Conservation (phyloP, 2,888 invertebrate species). For the Chirona hameri region DNA sequence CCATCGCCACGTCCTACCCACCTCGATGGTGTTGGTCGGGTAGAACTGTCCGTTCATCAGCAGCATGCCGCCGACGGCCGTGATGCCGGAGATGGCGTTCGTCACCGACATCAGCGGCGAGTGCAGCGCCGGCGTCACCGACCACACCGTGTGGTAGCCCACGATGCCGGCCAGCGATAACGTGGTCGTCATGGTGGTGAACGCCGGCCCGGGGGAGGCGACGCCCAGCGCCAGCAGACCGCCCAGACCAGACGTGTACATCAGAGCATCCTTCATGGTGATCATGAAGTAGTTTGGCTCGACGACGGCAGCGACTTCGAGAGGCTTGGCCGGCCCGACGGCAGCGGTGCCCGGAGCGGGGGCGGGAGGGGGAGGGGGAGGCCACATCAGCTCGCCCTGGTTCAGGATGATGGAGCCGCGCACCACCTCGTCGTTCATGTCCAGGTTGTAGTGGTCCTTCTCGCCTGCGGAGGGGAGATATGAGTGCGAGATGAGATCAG, state of each 20-base stretch:
- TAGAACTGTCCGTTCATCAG: constrained; percentile 78
- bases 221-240: constrained; percentile 65
- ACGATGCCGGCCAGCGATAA: constrained; percentile 77
- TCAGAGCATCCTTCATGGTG: constrained; percentile 63
- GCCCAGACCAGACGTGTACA: constrained; percentile 68
- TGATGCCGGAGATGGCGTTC: constrained; percentile 83
- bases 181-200: constrained; percentile 82
- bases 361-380: constrained; percentile 63
- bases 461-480: neutral
- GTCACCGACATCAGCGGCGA: constrained; percentile 90
- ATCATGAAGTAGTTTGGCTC: constrained; percentile 64
- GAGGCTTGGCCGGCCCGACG: constrained; percentile 46
- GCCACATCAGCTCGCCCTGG: constrained; percentile 73
- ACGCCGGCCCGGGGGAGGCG: constrained; percentile 75
- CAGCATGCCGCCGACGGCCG: constrained; percentile 82
- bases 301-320: constrained; percentile 42
- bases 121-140: constrained; percentile 83
- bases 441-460: constrained; percentile 72
- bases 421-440: constrained; percentile 80
- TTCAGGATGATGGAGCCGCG: constrained; percentile 75
- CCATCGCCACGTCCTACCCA: constrained; percentile 45
- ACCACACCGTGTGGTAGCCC: constrained; percentile 87
- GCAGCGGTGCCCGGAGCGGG: constrained; percentile 47
- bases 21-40: constrained; percentile 71
- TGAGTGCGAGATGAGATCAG: neutral